Evolutionary conservation across 2,113 vertebrate species (phyloP).

Genomic region (Marcusenius ussheri): DNA sequence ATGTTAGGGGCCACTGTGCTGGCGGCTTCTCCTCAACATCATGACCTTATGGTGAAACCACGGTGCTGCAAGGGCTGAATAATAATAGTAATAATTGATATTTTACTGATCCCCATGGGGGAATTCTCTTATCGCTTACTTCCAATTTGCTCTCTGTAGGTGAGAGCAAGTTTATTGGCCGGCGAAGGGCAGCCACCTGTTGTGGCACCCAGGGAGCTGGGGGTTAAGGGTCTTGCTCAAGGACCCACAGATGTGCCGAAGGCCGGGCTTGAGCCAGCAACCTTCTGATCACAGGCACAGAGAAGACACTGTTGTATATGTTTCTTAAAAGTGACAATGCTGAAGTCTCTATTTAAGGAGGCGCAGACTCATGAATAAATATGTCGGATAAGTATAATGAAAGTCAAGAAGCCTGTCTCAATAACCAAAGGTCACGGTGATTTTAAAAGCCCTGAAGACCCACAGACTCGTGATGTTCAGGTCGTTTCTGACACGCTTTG

Average conservation of each 20-base stretch:
- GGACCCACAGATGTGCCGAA: not conserved
- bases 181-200: not conserved
- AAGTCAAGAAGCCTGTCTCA: not conserved
- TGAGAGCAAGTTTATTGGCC: not conserved
- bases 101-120: too few relatives aligned
- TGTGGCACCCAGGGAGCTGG: not conserved
- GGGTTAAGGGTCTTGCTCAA: not conserved
- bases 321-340: not conserved
- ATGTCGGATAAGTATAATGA: not conserved
- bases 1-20: not conserved
- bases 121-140: not conserved
- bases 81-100: not conserved
- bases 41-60: not conserved
- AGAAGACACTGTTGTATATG: not conserved
- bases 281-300: not conserved
- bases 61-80: not conserved
- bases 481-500: not conserved
- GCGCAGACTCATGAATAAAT: not conserved
- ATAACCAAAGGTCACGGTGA: not conserved
- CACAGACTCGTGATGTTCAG: not conserved
- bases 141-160: not conserved
- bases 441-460: not conserved
- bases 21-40: not conserved
- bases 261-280: not conserved
- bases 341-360: not conserved